These are phyloP conservation scores for Porites lobata DNA, from an alignment of 92 coral and sea anemone genomes.

Conservation along the genomic window DNA sequence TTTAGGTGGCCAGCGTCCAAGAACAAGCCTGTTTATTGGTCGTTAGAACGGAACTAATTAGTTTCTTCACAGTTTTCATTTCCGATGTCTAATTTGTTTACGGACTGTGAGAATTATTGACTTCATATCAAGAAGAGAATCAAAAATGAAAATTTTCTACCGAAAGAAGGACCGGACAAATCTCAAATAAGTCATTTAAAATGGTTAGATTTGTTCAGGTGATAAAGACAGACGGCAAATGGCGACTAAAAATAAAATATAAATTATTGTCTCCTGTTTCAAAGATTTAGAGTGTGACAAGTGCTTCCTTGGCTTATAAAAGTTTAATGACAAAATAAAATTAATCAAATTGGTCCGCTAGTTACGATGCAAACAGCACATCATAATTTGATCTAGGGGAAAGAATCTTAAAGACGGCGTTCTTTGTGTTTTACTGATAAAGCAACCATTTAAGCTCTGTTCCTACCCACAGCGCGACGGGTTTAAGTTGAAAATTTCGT, in stretches of 20 bases:
- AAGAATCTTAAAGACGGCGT: neutral
- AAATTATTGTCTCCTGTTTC: neutral
- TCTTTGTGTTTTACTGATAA: neutral
- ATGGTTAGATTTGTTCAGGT: neutral
- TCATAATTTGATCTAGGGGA: neutral
- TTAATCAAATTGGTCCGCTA: neutral
- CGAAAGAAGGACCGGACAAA: neutral
- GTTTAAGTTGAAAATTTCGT: neutral
- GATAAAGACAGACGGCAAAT: neutral
- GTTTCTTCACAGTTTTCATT: neutral
- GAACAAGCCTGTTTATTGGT: constrained; percentile 2
- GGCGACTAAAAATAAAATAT: neutral
- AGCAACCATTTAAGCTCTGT: neutral
- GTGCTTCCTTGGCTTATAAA: neutral
- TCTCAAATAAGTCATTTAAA: neutral
- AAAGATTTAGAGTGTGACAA: neutral
- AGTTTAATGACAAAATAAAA: neutral
- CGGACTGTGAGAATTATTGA: neutral
- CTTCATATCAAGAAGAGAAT: neutral
- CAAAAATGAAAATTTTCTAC: neutral
- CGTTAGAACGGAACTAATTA: neutral
- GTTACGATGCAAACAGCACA: neutral
- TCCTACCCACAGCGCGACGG: neutral
- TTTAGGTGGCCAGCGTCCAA: neutral
- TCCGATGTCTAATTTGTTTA: constrained; percentile 1